Conservation (phyloP, 1,140 invertebrate species). For the Notospermus geniculatus region DNA sequence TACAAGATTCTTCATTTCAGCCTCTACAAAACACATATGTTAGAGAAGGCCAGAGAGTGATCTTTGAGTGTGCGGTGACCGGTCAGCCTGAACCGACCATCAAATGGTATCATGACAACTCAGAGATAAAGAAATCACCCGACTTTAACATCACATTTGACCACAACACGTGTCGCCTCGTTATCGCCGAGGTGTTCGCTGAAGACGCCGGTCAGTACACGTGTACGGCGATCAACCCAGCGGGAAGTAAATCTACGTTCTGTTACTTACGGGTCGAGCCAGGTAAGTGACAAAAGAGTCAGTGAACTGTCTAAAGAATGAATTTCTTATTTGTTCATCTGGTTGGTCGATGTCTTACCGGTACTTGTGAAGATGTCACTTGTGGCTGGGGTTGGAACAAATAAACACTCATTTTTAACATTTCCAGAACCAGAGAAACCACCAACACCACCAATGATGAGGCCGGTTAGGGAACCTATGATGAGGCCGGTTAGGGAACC, state of each 20-base stretch:
- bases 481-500: too few species aligned
- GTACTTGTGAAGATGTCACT: too few species aligned
- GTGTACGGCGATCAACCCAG: conserved; percentile 69
- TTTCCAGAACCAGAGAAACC: too few species aligned
- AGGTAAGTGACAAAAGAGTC: background rate
- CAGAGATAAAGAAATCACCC: conserved; percentile 41
- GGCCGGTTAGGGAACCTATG: too few species aligned
- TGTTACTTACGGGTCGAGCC: conserved; percentile 31
- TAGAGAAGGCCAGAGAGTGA: conserved; percentile 70
- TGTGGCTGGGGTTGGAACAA: too few species aligned
- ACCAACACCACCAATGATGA: too few species aligned
- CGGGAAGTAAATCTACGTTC: conserved; percentile 56
- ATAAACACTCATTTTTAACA: too few species aligned
- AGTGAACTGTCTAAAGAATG: too few species aligned
- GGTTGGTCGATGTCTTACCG: too few species aligned
- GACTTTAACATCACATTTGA: conserved; percentile 47
- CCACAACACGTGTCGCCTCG: conserved; percentile 63
- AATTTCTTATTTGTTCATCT: too few species aligned
- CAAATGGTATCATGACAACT: conserved; percentile 71
- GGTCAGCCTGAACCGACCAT: conserved; percentile 72
- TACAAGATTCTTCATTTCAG: conserved; percentile 15
- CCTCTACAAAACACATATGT: conserved; percentile 53
- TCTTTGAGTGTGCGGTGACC: conserved; percentile 72
- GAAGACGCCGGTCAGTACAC: conserved; percentile 94
- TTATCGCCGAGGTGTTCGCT: conserved; percentile 93